Conservation (phyloP, 2,888 invertebrate genomes). For the Metellina segmentata region DNA sequence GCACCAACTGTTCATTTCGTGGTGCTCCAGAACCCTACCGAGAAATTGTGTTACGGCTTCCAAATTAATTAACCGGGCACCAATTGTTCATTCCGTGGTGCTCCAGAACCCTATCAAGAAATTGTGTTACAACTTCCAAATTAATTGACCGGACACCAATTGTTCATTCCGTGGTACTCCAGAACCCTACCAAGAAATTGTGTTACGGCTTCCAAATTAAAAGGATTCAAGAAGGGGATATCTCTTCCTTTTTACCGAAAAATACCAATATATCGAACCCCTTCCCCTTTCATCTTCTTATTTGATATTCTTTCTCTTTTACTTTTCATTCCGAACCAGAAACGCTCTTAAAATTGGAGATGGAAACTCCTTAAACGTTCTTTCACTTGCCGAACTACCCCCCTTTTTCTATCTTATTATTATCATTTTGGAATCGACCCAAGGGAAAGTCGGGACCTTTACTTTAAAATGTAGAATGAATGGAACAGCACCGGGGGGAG, state of each 20-base stretch:
- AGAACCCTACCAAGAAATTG: not conserved
- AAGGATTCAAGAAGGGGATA: not conserved
- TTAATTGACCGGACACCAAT: not conserved
- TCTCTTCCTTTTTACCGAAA: not conserved
- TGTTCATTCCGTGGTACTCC: no score
- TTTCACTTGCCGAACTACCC: not conserved
- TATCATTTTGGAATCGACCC: slow-evolving; percentile 7
- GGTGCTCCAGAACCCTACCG: no score
- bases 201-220: slow-evolving; percentile 5
- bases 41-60: no score
- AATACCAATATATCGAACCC: slow-evolving; percentile 16
- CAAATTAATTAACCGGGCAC: no score
- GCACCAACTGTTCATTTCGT: no score
- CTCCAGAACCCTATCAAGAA: not conserved
- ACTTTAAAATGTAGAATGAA: slow-evolving; percentile 18
- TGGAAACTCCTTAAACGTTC: not conserved
- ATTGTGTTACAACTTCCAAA: not conserved
- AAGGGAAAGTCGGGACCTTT: not conserved
- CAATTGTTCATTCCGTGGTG: no score
- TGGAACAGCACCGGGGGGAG: not conserved
- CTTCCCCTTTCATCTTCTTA: not conserved
- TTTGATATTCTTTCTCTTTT: slow-evolving; percentile 7
- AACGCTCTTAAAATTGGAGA: slow-evolving; percentile 2
- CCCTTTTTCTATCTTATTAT: not conserved
- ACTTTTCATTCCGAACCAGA: not conserved